These are phyloP conservation scores for Eupithecia exiguata DNA, from an alignment of 2,888 invertebrate genomes.

Conservation along the genomic window DNA sequence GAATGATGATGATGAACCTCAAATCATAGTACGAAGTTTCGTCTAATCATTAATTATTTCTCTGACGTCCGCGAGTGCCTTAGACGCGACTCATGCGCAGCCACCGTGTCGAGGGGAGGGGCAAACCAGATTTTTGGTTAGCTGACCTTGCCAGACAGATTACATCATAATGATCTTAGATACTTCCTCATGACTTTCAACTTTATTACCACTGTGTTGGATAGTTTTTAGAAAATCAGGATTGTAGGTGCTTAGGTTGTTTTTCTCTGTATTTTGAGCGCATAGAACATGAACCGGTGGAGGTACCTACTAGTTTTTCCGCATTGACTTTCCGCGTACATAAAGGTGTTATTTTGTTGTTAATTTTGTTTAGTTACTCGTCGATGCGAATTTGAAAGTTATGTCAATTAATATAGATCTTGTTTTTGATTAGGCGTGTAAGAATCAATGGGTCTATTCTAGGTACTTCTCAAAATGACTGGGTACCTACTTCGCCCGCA, in stretches of 20 bases:
- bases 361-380: constrained; percentile 35
- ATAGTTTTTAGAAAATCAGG: constrained; percentile 30
- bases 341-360: constrained; percentile 47
- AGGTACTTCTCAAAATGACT: background rate
- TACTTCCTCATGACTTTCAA: constrained; percentile 36
- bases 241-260: constrained; percentile 41
- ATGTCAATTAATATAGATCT: background rate
- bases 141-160: constrained; percentile 80
- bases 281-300: constrained; percentile 56
- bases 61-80: constrained; percentile 30
- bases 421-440: background rate
- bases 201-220: constrained; percentile 28
- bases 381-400: constrained; percentile 10
- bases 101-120: constrained; percentile 48
- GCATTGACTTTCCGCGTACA: constrained; percentile 73
- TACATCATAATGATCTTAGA: constrained; percentile 75
- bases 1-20: background rate
- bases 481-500: background rate
- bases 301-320: constrained; percentile 80
- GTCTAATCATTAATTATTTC: constrained; percentile 25
- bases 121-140: constrained; percentile 83
- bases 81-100: constrained; percentile 47
- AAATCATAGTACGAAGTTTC: constrained; percentile 14
- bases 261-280: constrained; percentile 54
- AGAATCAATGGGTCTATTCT: no score